Evolutionary conservation across 2,797 vertebrate genomes (phyloP), one percentile per base, ranked within the genome.

Genomic region (Chrysocyon brachyurus): DNA sequence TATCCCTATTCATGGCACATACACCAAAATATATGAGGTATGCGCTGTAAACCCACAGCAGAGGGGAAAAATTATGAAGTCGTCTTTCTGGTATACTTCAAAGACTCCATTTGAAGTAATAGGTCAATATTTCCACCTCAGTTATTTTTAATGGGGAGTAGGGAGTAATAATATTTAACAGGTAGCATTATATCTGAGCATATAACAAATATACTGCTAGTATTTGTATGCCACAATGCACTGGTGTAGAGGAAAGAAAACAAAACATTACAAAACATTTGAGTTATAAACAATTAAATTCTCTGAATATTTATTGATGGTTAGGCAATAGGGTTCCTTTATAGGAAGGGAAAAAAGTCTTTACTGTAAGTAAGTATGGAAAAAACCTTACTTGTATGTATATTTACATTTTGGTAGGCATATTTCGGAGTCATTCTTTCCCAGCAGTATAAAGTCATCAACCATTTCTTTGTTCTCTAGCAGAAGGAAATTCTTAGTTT

Each of bases 81-180:
- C 88, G 73, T 1, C 93, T 98, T 98, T 96, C 96, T 92, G 68
- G 59, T 82, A 66, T 78, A 94, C 57, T 95, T 97, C 82, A 86
- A 12, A 93, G 92, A 89, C 92, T 91, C 59, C 16, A 15, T 91
- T 96, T 95, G 79, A 89, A 83, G 40, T 88, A 95, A 57, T 12
- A 1, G 73, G 61, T 90, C 54, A 85, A 92, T 98, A 91, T 97
- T 97, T 97, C 72, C 81, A 68, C 85, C 64, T 85, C 68, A 28
- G 6, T 49, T 91, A 22, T 54, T 92, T 86, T 96, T 84, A 86
- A 40, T 89, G 68, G 89, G 78, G 87, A 97, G 92, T 57, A 88
- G 92, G 68, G 40, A 46, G 88, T 54, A 81, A 91, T 83, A 96
- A 86, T 97, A 95, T 96, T 97, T 97, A 98, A 96, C 94, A 96